phyloP scores from a whole-genome alignment of 2,113 vertebrate species.

The Riparia riparia region DNA sequence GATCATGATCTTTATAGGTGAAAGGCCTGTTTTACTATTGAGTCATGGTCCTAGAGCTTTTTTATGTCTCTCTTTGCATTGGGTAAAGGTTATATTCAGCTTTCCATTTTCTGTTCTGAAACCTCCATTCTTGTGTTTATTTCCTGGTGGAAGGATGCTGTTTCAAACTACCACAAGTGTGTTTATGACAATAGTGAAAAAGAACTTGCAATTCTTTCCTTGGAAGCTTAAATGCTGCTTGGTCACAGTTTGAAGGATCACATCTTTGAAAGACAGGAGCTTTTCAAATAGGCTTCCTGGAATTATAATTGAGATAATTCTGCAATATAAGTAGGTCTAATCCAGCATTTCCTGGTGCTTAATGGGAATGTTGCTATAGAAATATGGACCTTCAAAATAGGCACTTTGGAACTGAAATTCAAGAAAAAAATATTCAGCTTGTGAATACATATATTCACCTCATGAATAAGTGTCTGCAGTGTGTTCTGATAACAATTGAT shows the following conservation, averaged over 20 bases:
- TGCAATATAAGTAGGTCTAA: slow-evolving; percentile 21
- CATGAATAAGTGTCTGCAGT: not conserved
- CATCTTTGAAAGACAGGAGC: not conserved
- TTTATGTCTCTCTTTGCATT: not conserved
- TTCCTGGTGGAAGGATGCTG: not conserved
- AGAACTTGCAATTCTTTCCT: not conserved
- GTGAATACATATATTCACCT: not conserved
- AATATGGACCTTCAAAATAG: slow-evolving; percentile 28
- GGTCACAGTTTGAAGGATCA: slow-evolving; percentile 1
- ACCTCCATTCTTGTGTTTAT: not conserved
- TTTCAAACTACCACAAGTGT: not conserved
- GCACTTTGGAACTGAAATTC: not conserved
- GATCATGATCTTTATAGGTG: not conserved
- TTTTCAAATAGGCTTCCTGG: slow-evolving; percentile 48
- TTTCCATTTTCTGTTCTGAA: not conserved
- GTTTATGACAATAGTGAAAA: not conserved
- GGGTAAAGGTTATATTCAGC: not conserved
- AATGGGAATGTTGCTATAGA: slow-evolving; percentile 61
- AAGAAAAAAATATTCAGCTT: not conserved
- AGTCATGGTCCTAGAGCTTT: not conserved
- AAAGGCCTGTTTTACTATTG: not conserved
- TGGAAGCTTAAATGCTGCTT: slow-evolving; percentile 2
- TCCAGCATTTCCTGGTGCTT: slow-evolving; percentile 17
- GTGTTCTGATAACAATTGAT: not conserved
- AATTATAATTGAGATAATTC: slow-evolving; percentile 29